Percentiles rank a stretch among this genome's conserved stretches.
phyloP scores from a whole-genome alignment of 1,140 invertebrate genomes.

The Oreohelix idahoensis region DNA sequence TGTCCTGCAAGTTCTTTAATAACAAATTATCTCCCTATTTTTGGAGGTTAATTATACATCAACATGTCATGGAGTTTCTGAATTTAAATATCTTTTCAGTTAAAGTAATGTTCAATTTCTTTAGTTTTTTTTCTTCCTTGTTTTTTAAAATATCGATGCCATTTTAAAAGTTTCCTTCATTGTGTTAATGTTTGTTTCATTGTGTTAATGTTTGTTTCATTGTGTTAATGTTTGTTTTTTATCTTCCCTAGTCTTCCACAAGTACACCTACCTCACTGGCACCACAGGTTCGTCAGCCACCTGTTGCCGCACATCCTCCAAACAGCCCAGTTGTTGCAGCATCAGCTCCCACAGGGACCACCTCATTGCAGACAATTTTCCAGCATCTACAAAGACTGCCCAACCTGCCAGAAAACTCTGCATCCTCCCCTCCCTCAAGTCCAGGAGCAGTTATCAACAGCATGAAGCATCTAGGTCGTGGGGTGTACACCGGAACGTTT shows the following conservation, averaged over 20 bases:
- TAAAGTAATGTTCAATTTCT: too few species aligned
- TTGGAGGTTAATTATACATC: too few species aligned
- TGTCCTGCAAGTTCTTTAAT: too few species aligned
- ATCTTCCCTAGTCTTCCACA: background rate
- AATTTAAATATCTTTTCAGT: too few species aligned
- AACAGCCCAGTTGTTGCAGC: background rate
- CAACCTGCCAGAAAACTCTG: conserved; percentile 41
- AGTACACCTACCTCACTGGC: background rate
- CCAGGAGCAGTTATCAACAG: conserved; percentile 89
- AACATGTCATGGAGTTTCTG: too few species aligned
- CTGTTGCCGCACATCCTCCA: background rate
- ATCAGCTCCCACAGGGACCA: background rate
- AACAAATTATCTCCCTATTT: too few species aligned
- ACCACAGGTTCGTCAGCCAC: background rate
- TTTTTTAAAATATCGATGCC: too few species aligned
- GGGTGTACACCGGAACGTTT: conserved; percentile 79
- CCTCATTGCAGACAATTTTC: background rate
- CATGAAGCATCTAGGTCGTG: conserved; percentile 93
- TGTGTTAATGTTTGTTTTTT: background rate
- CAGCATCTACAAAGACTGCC: conserved; percentile 41
- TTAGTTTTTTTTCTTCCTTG: too few species aligned
- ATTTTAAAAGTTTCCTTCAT: too few species aligned
- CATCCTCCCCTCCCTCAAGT: conserved; percentile 39
- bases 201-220: too few species aligned
- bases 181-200: too few species aligned